These are phyloP conservation scores for Andrena cerasifolii DNA, from an alignment of 1,140 invertebrate genomes.

Conservation along the genomic window DNA sequence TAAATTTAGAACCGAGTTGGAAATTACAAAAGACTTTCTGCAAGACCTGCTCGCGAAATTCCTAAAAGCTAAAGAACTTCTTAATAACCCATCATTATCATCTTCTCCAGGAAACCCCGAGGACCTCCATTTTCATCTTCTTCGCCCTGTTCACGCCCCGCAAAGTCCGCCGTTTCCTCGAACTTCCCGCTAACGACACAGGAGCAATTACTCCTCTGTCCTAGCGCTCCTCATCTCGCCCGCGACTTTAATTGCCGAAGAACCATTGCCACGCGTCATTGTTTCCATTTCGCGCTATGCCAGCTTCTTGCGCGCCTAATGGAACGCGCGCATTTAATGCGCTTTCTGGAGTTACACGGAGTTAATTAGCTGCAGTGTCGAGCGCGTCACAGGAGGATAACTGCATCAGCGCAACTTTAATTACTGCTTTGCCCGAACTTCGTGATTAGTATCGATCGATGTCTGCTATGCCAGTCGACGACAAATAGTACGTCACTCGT, in stretches of 20 bases:
- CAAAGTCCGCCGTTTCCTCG: too few relatives aligned
- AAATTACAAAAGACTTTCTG: too few relatives aligned
- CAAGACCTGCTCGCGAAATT: too few relatives aligned
- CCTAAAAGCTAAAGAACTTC: too few relatives aligned
- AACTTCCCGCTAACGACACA: too few relatives aligned
- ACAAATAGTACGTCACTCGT: too few relatives aligned
- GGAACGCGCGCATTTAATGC: neutral
- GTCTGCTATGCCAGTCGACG: neutral
- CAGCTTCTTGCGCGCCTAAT: neutral
- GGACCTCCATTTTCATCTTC: too few relatives aligned
- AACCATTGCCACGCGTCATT: neutral
- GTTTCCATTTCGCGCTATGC: neutral
- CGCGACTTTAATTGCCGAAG: neutral
- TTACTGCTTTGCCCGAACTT: conserved; percentile 23
- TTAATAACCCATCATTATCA: too few relatives aligned
- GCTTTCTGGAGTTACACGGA: neutral
- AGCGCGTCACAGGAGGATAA: conserved; percentile 9
- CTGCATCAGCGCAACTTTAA: conserved; percentile 35
- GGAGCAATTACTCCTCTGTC: too few relatives aligned
- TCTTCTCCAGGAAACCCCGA: too few relatives aligned
- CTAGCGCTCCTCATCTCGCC: neutral
- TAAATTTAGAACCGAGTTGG: too few relatives aligned
- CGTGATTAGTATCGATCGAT: conserved; percentile 18
- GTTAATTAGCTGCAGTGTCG: conserved; percentile 27
- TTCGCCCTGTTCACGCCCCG: too few relatives aligned